Percentiles rank a stretch among this genome's conserved stretches.
These are phyloP conservation scores for Amazona guildingii DNA, from an alignment of 2,113 vertebrate species.

Conservation along the genomic window DNA sequence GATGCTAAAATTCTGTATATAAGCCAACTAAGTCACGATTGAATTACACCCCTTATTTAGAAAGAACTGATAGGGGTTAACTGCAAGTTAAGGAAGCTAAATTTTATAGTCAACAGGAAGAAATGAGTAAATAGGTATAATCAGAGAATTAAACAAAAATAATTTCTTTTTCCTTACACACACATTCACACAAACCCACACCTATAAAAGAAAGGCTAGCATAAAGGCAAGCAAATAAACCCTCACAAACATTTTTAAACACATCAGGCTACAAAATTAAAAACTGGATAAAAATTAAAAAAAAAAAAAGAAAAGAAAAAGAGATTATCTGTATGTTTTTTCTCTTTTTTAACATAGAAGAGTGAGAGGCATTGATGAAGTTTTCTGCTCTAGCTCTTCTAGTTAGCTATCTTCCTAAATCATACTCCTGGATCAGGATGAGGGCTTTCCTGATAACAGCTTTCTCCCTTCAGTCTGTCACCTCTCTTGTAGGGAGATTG, in stretches of 20 bases:
- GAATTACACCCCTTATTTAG: background rate
- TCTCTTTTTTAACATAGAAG: background rate
- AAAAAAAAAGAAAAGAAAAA: background rate
- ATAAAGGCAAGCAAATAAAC: background rate
- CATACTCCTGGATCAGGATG: background rate
- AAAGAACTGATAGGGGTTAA: background rate
- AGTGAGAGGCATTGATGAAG: background rate
- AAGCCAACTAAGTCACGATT: background rate
- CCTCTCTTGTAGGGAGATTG: background rate
- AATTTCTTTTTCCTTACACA: background rate
- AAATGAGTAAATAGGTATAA: background rate
- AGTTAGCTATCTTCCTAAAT: background rate
- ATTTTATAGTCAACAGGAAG: background rate
- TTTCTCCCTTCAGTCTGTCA: background rate
- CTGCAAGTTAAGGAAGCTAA: background rate
- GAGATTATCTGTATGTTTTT: fast-evolving
- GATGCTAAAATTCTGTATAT: background rate
- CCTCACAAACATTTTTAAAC: background rate
- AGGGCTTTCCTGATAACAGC: background rate
- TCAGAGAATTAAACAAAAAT: background rate
- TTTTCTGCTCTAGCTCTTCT: background rate
- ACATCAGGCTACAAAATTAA: background rate
- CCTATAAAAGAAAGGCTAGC: background rate
- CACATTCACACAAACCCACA: background rate
- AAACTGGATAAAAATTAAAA: background rate